These are phyloP conservation scores for Trialeurodes vaporariorum DNA, from an alignment of 1,140 invertebrate genomes.

Conservation along the genomic window DNA sequence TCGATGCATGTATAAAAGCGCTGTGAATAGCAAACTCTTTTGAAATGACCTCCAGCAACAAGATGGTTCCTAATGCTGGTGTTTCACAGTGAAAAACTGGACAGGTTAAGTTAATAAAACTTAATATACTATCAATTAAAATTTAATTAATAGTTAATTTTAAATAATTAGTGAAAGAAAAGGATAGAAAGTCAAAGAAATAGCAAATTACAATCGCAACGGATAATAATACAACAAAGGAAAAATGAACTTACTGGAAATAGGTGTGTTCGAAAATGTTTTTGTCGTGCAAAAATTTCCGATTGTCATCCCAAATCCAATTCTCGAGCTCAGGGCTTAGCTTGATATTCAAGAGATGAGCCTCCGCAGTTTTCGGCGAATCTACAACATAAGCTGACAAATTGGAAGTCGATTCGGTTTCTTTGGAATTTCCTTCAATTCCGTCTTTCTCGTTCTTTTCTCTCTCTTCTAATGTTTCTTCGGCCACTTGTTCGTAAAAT, in stretches of 20 bases:
- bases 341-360: conserved; percentile 36
- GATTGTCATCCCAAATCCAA: conserved; percentile 94
- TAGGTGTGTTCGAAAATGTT: conserved; percentile 93
- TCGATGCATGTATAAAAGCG: too few relatives aligned
- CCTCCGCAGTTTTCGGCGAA: conserved; percentile 9
- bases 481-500: conserved; percentile 68
- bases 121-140: too few relatives aligned
- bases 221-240: too few relatives aligned
- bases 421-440: conserved; percentile 23
- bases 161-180: conserved; percentile 10
- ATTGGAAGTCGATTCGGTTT: background rate
- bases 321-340: conserved; percentile 69
- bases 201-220: too few relatives aligned
- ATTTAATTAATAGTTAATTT: too few relatives aligned
- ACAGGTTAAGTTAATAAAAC: too few relatives aligned
- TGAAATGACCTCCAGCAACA: too few relatives aligned
- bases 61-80: too few relatives aligned
- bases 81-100: too few relatives aligned
- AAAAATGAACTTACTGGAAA: conserved; percentile 70
- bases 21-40: too few relatives aligned
- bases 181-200: conserved; percentile 13
- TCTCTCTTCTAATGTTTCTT: conserved; percentile 15
- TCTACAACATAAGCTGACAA: conserved; percentile 16
- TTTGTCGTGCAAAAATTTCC: conserved; percentile 86
- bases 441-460: conserved; percentile 17